Conservation (phyloP, 1,140 invertebrate species). For the Colletes gigas region DNA sequence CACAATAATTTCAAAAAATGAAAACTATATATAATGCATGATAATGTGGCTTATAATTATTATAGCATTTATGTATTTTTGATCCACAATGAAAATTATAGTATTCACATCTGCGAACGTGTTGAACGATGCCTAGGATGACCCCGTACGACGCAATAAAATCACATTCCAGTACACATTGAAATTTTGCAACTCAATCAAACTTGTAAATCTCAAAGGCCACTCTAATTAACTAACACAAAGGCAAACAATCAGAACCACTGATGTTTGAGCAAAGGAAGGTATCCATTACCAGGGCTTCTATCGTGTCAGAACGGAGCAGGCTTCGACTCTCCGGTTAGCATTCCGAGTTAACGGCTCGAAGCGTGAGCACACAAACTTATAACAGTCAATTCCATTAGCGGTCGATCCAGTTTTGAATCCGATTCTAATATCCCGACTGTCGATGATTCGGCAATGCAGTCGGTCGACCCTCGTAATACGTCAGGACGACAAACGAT, state of each 20-base stretch:
- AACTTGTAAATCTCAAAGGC: background rate
- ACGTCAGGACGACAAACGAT: conserved; percentile 23
- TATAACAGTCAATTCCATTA: conserved; percentile 45
- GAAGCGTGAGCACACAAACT: conserved; percentile 23
- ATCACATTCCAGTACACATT: background rate
- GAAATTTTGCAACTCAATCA: background rate
- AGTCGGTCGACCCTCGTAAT: conserved; percentile 21
- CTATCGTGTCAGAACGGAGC: background rate
- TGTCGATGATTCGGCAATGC: no score
- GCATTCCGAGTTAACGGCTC: background rate
- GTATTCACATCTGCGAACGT: no score
- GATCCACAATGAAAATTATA: no score
- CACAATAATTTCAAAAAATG: no score
- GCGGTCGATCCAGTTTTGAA: conserved; percentile 22
- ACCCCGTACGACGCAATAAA: background rate
- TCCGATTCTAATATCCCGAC: conserved; percentile 7
- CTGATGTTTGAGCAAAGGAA: conserved; percentile 10
- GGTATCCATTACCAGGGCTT: conserved; percentile 14
- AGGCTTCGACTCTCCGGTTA: background rate
- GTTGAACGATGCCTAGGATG: no score
- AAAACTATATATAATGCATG: no score
- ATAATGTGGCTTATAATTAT: no score
- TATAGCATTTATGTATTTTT: no score
- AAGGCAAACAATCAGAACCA: conserved; percentile 15
- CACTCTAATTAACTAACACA: background rate